Percentiles rank a stretch among this genome's conserved stretches.
phyloP scores from a whole-genome alignment of 2,113 vertebrate species.

The Oreochromis aureus region DNA sequence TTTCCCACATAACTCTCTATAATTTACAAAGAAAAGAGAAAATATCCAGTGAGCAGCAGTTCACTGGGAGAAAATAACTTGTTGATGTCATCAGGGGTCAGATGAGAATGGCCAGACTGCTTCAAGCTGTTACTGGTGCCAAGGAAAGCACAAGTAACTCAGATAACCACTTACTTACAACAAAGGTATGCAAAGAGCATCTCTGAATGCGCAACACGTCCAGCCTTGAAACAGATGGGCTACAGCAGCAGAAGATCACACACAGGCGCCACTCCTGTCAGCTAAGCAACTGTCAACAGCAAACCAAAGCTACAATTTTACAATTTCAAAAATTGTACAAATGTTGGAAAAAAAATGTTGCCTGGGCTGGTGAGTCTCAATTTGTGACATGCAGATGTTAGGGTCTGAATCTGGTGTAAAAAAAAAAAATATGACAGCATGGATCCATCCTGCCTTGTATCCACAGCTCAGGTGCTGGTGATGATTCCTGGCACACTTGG shows the following conservation, averaged over 20 bases:
- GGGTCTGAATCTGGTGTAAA: background rate
- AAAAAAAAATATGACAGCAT: background rate
- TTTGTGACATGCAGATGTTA: background rate
- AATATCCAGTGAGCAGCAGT: background rate
- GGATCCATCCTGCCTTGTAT: background rate
- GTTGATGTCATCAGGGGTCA: background rate
- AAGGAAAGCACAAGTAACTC: background rate
- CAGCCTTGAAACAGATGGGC: background rate
- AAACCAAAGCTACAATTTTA: background rate
- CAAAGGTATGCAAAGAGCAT: background rate
- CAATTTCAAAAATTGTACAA: background rate
- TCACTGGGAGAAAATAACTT: background rate
- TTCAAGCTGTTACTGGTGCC: background rate
- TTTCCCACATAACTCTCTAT: background rate
- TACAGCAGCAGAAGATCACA: background rate
- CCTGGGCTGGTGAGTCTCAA: background rate
- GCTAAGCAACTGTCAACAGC: background rate
- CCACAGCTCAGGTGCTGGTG: background rate
- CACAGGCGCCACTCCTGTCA: background rate
- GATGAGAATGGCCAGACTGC: background rate
- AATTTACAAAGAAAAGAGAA: background rate
- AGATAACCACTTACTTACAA: background rate
- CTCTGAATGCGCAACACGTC: background rate
- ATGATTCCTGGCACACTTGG: background rate
- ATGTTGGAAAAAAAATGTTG: background rate